Base-by-base conservation (phyloP, 1,140 invertebrate species). In the Patella vulgata region DNA sequence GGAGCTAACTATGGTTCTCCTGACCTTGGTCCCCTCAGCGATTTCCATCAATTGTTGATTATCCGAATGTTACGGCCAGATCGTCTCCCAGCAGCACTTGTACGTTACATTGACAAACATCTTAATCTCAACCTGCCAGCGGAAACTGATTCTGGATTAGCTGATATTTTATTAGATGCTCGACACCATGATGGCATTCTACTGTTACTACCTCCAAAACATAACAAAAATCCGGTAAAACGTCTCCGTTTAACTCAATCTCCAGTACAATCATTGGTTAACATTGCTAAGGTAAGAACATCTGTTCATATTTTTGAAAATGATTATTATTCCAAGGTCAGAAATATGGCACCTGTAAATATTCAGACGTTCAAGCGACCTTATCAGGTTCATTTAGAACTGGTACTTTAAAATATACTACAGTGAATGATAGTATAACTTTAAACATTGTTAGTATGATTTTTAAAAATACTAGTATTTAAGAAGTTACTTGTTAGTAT, bases 1-100 rank as follows among this genome's bases (percentile, higher is more conserved):
- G 48, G 48, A 51, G 27, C 44, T 19, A 42, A 40, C 25, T 47
- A 11, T 28, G 46, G 12, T 71, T 73, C 66, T 21, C 74, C 74
- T 4, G 75, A 80, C 57, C 63, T 75, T 9, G 74, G 75, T 14
- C 71, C 67, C 4, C 61, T 80, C 43, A 71, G 73, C 39, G 80
- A 83, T 51, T 80, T 83, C 69, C 81, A 83, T 56, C 78, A 77
- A 28, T 71, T 83, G 9, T 59, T 83, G 14, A 53, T 83, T 3
- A 44, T 83, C n/a, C 73, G 81, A n/a, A 81, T 83, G 75, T 65
- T 83, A 19, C 62, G 81, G 17, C 80, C 79, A 14, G 81, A 83
- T 66, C 72, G 81, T 17, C 66, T 82, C 11, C 80, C 76, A 21
- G 54, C 66, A 14, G 80, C 81, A 19, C 63, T 83, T 28, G 52